Evolutionary conservation across 1,140 invertebrate genomes (phyloP).

Genomic region (Neodiprion lecontei): DNA sequence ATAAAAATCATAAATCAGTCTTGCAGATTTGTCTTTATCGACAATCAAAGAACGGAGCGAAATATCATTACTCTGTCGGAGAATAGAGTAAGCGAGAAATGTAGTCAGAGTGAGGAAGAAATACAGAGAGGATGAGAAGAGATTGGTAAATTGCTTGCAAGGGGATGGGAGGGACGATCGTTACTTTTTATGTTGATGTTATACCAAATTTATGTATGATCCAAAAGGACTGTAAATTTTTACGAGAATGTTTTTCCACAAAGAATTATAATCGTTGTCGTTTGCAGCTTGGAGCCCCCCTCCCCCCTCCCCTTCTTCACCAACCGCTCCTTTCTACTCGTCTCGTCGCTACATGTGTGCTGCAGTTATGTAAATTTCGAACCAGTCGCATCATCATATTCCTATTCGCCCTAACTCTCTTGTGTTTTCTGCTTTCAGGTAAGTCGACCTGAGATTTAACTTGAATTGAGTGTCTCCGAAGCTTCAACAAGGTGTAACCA

Average conservation of each 20-base stretch:
- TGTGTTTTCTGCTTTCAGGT: slow-evolving; percentile 2
- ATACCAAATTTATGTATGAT: slow-evolving; percentile 44
- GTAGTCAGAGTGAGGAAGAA: too few relatives aligned
- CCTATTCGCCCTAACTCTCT: neutral
- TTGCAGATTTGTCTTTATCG: too few relatives aligned
- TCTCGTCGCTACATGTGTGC: neutral
- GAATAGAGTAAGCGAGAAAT: too few relatives aligned
- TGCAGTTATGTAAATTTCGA: neutral
- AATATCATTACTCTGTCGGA: too few relatives aligned
- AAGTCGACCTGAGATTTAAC: neutral
- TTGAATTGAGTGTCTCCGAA: too few relatives aligned
- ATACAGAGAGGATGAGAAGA: neutral
- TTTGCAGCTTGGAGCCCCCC: neutral
- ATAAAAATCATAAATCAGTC: too few relatives aligned
- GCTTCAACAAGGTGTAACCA: too few relatives aligned
- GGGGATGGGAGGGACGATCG: slow-evolving; percentile 23
- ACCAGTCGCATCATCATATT: neutral
- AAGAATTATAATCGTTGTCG: slow-evolving; percentile 5
- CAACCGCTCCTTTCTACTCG: neutral
- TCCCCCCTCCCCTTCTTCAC: neutral
- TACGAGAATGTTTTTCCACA: slow-evolving; percentile 42
- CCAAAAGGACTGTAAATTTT: slow-evolving; percentile 44
- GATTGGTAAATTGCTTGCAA: neutral
- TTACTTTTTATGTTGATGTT: slow-evolving; percentile 42
- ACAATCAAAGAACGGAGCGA: too few relatives aligned